Conservation (phyloP, 2,113 vertebrate genomes). For the Thunnus maccoyii region DNA sequence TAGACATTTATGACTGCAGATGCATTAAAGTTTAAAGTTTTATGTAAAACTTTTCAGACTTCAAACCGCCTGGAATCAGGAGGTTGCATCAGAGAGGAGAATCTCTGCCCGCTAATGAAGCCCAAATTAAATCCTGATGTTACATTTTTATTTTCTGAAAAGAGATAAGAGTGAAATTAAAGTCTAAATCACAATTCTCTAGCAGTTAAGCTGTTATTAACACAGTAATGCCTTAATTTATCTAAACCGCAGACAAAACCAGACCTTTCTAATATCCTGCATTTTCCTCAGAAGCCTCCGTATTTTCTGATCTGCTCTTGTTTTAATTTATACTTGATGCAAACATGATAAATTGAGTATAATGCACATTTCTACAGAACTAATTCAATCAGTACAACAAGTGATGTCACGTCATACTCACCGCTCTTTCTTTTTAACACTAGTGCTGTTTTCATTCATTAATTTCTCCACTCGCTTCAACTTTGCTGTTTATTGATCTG, state of each 20-base stretch:
- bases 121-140: neutral
- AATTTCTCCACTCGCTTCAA: no score
- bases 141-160: neutral
- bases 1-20: slow-evolving; percentile 23
- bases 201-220: no score
- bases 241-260: neutral
- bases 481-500: no score
- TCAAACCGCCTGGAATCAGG: neutral
- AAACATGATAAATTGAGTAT: no score
- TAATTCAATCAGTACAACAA: no score
- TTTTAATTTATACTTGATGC: no score
- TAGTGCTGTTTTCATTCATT: no score
- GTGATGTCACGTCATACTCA: no score
- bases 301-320: no score
- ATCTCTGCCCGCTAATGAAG: neutral
- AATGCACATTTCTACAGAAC: no score
- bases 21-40: slow-evolving; percentile 36
- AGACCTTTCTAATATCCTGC: neutral
- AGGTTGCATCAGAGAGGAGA: slow-evolving; percentile 1
- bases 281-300: no score
- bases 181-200: slow-evolving; percentile 10
- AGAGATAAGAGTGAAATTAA: slow-evolving; percentile 1
- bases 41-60: slow-evolving; percentile 17
- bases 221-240: neutral
- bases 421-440: no score